Evolutionary conservation across 2,888 invertebrate genomes (phyloP).

Genomic region (Rhogogaster chlorosoma): DNA sequence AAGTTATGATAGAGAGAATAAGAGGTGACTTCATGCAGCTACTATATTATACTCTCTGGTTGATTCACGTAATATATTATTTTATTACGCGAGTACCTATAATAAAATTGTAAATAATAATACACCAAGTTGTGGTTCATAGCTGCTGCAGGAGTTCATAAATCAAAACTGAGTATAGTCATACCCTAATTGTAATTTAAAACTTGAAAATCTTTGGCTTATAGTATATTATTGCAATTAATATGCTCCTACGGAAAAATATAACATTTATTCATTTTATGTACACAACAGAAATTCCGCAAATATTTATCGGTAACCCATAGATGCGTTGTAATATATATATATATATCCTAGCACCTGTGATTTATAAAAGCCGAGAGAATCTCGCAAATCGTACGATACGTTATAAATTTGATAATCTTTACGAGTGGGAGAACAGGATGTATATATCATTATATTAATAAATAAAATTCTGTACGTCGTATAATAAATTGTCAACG

Average conservation of each 20-base stretch:
- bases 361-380: background rate
- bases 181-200: background rate
- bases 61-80: slow-evolving; percentile 59
- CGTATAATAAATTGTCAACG: background rate
- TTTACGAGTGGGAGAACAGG: background rate
- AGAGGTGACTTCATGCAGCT: background rate
- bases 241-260: background rate
- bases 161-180: slow-evolving; percentile 14
- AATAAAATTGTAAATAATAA: slow-evolving; percentile 61
- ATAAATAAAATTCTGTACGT: background rate
- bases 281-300: background rate
- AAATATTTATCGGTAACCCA: background rate
- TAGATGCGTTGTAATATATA: background rate
- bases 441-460: background rate
- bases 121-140: slow-evolving; percentile 30
- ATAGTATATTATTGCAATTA: slow-evolving; percentile 44
- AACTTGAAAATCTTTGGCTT: slow-evolving; percentile 44
- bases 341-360: background rate
- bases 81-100: slow-evolving; percentile 61
- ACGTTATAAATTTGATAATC: background rate
- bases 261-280: background rate
- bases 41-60: slow-evolving; percentile 1
- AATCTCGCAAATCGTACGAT: background rate
- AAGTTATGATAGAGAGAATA: background rate
- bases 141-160: background rate